These are phyloP conservation scores for Haemorhous mexicanus DNA, from an alignment of 2,113 vertebrate genomes.

Conservation along the genomic window DNA sequence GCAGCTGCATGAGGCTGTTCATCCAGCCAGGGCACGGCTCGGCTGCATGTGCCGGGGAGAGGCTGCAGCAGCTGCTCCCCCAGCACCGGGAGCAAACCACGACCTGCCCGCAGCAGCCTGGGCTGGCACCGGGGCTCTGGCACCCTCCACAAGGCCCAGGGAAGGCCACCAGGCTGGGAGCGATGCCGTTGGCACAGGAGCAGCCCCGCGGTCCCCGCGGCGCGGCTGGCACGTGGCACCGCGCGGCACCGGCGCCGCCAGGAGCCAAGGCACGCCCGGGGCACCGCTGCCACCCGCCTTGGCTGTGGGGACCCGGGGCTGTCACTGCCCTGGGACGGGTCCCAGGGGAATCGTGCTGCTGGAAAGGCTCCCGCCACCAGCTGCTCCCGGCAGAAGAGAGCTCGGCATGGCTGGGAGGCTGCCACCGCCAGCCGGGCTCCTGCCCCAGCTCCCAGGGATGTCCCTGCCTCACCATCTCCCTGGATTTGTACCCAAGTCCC, in stretches of 20 bases:
- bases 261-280: not conserved
- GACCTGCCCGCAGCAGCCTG: not conserved
- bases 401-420: not conserved
- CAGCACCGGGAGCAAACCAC: not conserved
- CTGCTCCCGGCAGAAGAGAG: not conserved
- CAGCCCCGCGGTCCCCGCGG: fast-evolving
- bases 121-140: not conserved
- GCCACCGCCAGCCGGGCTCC: fast-evolving
- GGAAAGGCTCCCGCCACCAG: not conserved
- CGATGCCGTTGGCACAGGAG: not conserved
- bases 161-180: not conserved
- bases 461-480: not conserved
- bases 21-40: not conserved
- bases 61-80: not conserved
- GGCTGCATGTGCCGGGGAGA: fast-evolving
- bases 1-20: not conserved
- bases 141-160: fast-evolving
- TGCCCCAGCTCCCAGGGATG: not conserved
- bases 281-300: not conserved
- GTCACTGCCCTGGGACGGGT: not conserved
- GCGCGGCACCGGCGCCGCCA: fast-evolving
- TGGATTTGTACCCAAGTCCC: not conserved
- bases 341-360: not conserved
- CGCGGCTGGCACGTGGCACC: fast-evolving
- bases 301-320: fast-evolving